Conservation (phyloP, 2,113 vertebrate species). For the Petromus typicus region DNA sequence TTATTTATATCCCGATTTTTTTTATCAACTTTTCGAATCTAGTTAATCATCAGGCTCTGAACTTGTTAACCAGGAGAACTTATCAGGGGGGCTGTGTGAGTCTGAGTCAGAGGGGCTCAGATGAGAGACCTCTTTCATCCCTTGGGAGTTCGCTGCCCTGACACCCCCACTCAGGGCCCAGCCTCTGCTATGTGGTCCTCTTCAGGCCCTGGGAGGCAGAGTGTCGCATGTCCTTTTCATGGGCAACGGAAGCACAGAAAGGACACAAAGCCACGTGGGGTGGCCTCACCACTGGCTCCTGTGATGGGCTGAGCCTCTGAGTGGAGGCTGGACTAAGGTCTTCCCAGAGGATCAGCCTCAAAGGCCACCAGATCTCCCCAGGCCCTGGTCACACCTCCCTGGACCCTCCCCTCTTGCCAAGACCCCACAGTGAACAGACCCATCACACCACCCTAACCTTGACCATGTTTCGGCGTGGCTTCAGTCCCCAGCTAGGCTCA, state of each 20-base stretch:
- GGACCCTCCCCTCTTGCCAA: no score
- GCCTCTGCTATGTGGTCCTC: not conserved
- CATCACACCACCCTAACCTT: accelerated
- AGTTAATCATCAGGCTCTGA: constrained; percentile 86
- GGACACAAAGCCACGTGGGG: accelerated
- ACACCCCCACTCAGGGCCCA: accelerated
- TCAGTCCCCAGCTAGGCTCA: not conserved
- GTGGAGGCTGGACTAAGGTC: not conserved
- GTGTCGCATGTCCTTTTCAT: no score
- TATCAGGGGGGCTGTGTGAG: not conserved
- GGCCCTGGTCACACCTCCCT: not conserved
- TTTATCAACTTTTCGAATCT: constrained; percentile 88
- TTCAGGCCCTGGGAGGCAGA: not conserved
- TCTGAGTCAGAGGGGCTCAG: not conserved
- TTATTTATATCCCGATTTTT: constrained; percentile 89
- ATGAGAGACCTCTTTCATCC: not conserved
- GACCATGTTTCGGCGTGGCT: not conserved
- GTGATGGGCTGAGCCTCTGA: not conserved
- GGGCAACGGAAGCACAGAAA: no score
- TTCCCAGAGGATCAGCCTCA: not conserved
- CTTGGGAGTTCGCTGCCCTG: not conserved
- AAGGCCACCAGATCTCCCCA: not conserved
- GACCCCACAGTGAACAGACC: accelerated
- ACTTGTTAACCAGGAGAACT: constrained; percentile 85
- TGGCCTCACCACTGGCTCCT: not conserved